Evolutionary conservation across 2,888 invertebrate species (phyloP).

Genomic region (Apodemia hepburni): DNA sequence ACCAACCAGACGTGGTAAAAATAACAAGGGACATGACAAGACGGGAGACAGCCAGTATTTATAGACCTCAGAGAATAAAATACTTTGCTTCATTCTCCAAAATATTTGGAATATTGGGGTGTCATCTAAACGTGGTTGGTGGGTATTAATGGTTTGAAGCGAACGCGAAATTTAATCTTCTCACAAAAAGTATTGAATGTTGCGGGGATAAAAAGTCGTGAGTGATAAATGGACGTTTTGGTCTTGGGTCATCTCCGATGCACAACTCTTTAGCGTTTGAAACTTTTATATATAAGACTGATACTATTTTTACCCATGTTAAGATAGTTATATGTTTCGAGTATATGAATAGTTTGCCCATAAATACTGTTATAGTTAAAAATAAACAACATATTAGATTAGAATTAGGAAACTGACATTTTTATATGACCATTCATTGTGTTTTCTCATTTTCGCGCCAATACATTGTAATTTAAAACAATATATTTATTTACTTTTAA

Average conservation of each 20-base stretch:
- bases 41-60: conserved; percentile 47
- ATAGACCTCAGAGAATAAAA: conserved; percentile 31
- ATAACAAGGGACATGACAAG: conserved; percentile 58
- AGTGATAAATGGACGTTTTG: conserved; percentile 64
- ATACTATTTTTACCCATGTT: neutral
- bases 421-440: too few species aligned
- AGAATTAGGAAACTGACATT: too few species aligned
- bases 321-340: too few species aligned
- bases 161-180: conserved; percentile 75
- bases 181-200: conserved; percentile 75
- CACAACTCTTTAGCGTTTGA: neutral
- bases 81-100: neutral
- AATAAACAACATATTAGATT: too few species aligned
- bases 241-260: conserved; percentile 45
- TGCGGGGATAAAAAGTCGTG: conserved; percentile 61
- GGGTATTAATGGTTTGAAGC: conserved; percentile 70
- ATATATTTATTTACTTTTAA: too few species aligned
- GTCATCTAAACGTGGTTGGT: conserved; percentile 44
- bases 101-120: conserved; percentile 32
- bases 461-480: too few species aligned
- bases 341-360: too few species aligned
- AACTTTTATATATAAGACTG: neutral
- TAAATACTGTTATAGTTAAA: too few species aligned
- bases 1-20: conserved; percentile 64
- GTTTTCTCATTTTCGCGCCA: too few species aligned